Base-by-base conservation (phyloP, 2,888 invertebrate species). In the Marasmarcha lunaedactyla region DNA sequence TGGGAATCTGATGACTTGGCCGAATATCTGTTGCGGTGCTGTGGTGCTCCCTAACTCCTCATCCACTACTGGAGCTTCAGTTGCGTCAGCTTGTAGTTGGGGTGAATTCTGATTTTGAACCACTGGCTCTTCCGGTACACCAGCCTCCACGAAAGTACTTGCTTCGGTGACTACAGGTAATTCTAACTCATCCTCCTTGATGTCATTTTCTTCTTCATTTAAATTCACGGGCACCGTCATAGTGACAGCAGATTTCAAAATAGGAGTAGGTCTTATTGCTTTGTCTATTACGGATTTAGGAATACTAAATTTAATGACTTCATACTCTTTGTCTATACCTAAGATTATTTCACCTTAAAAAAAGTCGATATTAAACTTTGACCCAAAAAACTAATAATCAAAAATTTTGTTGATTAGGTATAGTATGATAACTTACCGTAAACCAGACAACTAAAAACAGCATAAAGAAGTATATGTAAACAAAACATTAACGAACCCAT, bases 1-100 rank as follows among this genome's bases (percentile, higher is more conserved):
- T 0, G 89, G 89, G 45, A 86, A 84, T 49, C 85, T 67, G 14
- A 74, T 50, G n/a, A 84, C 72, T 59, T 85, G 81, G 0, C 86
- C 84, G 5, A 34, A 34, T 11, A 34, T 14, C 35, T 54, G 54
- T 35, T 49, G 51, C 20, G 55, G 49, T 10, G 50, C 44, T 41
- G 57, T 50, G 20, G 48, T 47, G 3, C 40, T 37, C 34, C 39
- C 42, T 14, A 47, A 7, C 4, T 34, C 34, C 5, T 34, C 34
- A 13, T 34, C 14, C 7, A 13, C 34, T 9, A 41, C 38, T 33
- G 20, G 13, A 15, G 15, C 14, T 6, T 26, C 20, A 25, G 39
- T 15, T 20, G 36, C 7, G 15, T 36, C 26, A 1, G 20, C 20
- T 20, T 20, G 20, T 7, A 20, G 4, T 7, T 20, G 43, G 49